Percentiles rank a stretch among this genome's conserved stretches.
Conservation (phyloP, 2,113 vertebrate species). For the Bothrops jararaca region DNA sequence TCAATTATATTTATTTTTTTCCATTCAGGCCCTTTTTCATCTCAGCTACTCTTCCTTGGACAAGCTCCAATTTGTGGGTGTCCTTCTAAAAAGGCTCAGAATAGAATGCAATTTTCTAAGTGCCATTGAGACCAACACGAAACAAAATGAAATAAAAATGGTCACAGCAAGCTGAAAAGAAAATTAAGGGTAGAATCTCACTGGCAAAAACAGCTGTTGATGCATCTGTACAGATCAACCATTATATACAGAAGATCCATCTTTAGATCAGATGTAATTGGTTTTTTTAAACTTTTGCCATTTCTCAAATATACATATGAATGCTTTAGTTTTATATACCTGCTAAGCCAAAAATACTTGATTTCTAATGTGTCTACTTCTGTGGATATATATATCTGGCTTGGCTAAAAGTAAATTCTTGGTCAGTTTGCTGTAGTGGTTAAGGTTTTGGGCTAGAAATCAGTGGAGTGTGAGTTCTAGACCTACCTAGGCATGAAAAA, state of each 20-base stretch:
- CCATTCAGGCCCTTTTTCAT: not conserved
- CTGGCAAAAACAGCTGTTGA: not conserved
- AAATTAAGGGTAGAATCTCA: not conserved
- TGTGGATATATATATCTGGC: not conserved
- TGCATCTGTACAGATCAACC: too few relatives aligned
- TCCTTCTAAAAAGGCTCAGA: not conserved
- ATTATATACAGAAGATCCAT: not conserved
- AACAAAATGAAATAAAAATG: not conserved
- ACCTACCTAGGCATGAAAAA: too few relatives aligned
- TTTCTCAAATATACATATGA: not conserved
- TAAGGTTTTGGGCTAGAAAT: not conserved
- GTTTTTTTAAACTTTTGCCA: not conserved
- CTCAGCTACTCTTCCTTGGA: not conserved
- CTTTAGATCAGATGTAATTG: not conserved
- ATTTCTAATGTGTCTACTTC: not conserved
- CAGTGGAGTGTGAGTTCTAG: not conserved
- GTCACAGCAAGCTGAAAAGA: not conserved
- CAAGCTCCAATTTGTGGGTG: not conserved
- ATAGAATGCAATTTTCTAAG: not conserved
- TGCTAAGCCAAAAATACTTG: not conserved
- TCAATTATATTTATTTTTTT: not conserved
- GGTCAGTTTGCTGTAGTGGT: not conserved
- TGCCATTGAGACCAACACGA: not conserved
- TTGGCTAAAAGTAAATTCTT: conserved; percentile 3
- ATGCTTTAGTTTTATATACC: not conserved